Evolutionary conservation across 2,888 invertebrate species (phyloP).

Genomic region (Plagodis dolabraria): DNA sequence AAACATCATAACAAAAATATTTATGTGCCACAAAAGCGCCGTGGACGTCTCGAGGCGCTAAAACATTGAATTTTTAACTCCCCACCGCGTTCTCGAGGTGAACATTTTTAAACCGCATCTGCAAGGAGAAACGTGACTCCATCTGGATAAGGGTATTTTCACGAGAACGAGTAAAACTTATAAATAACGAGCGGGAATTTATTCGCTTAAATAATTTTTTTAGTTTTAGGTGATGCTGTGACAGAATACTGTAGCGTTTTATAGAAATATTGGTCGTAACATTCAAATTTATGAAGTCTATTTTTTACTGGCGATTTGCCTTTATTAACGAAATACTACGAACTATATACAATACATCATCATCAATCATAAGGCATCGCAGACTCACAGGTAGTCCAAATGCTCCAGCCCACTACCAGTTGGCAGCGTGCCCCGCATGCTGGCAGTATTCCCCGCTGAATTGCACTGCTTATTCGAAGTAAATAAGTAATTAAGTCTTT

Average conservation of each 20-base stretch:
- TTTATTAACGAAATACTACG: too few relatives aligned
- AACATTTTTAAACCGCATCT: slow-evolving; percentile 64
- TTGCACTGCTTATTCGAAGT: too few relatives aligned
- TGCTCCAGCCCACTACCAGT: too few relatives aligned
- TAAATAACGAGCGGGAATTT: slow-evolving; percentile 35
- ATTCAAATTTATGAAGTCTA: too few relatives aligned
- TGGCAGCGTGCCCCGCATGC: too few relatives aligned
- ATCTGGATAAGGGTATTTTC: slow-evolving; percentile 47
- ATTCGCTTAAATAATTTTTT: slow-evolving; percentile 29
- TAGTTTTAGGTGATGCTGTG: slow-evolving; percentile 10
- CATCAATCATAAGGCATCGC: too few relatives aligned
- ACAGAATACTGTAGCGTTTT: not conserved
- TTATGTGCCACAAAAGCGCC: slow-evolving; percentile 37
- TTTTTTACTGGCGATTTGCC: too few relatives aligned
- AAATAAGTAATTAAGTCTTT: too few relatives aligned
- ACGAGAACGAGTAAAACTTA: slow-evolving; percentile 37
- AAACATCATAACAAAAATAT: slow-evolving; percentile 40
- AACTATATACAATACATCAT: too few relatives aligned
- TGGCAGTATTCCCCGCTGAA: too few relatives aligned
- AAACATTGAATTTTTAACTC: slow-evolving; percentile 70
- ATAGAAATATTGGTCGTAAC: too few relatives aligned
- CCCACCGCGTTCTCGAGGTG: slow-evolving; percentile 50
- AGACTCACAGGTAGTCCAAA: too few relatives aligned
- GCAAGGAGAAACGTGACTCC: slow-evolving; percentile 59
- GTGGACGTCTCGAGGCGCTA: slow-evolving; percentile 43